A percentile compares a stretch with the other conserved stretches of the same genome.
These are phyloP conservation scores for Rhagologus leucostigma DNA, from an alignment of 2,113 vertebrate genomes.

Conservation along the genomic window DNA sequence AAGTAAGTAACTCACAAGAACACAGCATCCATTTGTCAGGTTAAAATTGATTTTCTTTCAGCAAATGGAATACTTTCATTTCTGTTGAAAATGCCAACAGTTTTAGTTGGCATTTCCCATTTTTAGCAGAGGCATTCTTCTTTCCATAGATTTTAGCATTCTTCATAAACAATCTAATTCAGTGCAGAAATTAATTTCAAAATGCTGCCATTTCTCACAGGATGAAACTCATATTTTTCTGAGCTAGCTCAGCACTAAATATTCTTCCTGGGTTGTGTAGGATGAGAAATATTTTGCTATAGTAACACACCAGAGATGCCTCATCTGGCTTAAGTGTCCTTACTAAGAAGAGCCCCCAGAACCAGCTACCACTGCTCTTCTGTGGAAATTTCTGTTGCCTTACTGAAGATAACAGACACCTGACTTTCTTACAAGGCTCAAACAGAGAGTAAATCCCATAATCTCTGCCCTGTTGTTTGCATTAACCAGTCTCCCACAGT, in stretches of 20 bases:
- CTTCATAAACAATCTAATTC: not conserved
- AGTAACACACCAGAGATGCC: not conserved
- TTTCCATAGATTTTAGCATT: not conserved
- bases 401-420: not conserved
- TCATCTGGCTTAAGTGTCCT: not conserved
- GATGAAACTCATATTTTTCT: not conserved
- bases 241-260: not conserved
- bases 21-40: not conserved
- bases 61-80: not conserved
- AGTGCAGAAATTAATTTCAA: not conserved
- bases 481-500: not conserved
- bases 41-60: not conserved
- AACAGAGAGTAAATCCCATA: rapidly evolving
- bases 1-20: not conserved
- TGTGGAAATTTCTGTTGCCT: not conserved
- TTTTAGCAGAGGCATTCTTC: not conserved
- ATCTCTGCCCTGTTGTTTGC: not conserved
- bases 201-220: not conserved
- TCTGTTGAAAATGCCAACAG: not conserved
- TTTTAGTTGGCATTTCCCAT: not conserved
- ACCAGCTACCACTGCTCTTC: not conserved
- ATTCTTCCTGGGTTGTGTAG: not conserved
- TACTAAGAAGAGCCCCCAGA: not conserved
- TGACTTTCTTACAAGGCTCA: not conserved
- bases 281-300: not conserved